phyloP scores from a whole-genome alignment of 2,113 vertebrate species.

The Mustelus asterias region DNA sequence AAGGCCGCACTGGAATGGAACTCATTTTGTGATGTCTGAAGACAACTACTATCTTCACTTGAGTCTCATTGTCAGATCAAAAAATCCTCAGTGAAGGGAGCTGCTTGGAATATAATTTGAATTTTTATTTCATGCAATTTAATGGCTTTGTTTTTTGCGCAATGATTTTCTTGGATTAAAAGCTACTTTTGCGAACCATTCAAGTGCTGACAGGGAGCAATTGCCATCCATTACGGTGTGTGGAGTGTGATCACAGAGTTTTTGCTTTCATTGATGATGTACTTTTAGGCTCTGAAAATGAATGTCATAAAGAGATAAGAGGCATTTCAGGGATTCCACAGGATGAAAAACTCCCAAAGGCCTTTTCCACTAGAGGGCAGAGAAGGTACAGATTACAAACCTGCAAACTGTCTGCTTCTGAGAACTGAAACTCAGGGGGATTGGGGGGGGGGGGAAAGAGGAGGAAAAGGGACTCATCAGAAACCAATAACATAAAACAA shows the following conservation, averaged over 20 bases:
- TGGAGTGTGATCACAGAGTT: background rate
- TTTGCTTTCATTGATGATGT: background rate
- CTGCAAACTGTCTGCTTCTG: background rate
- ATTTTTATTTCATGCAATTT: background rate
- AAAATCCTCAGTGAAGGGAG: background rate
- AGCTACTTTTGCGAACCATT: background rate
- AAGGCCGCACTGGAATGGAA: background rate
- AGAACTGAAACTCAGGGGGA: background rate
- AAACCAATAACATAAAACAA: background rate
- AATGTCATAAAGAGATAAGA: background rate
- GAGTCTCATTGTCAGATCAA: background rate
- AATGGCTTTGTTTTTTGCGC: background rate
- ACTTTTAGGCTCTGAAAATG: background rate
- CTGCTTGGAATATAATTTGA: background rate
- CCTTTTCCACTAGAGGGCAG: constrained; percentile 30
- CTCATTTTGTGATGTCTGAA: background rate
- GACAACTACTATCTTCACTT: background rate
- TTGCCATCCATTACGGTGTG: background rate
- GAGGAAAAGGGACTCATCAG: background rate
- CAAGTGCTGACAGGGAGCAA: background rate
- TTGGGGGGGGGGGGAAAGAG: background rate
- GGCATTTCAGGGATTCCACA: background rate
- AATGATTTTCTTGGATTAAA: background rate
- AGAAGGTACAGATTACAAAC: background rate
- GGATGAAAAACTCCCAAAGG: background rate